These are phyloP conservation scores for Dunckerocampus dactyliophorus DNA, from an alignment of 2,113 vertebrate genomes.

Conservation along the genomic window DNA sequence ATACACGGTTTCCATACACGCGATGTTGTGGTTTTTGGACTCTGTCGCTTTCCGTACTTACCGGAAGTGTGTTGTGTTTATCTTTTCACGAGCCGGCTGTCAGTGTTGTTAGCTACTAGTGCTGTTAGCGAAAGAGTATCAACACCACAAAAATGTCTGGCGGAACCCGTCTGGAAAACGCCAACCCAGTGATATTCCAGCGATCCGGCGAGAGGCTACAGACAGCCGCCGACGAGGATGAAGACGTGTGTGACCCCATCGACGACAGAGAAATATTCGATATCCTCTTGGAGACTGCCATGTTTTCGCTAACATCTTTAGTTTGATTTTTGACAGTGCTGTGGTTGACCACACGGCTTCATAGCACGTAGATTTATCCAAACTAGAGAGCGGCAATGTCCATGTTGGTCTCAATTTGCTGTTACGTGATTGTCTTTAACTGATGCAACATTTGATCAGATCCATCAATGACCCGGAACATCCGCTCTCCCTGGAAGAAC, in stretches of 20 bases:
- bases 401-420: not conserved
- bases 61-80: not conserved
- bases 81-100: no score
- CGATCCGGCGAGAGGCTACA: conserved; percentile 49
- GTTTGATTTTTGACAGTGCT: no score
- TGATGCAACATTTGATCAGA: conserved; percentile 83
- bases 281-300: conserved; percentile 44
- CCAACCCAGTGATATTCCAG: conserved; percentile 59
- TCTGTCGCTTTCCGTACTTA: not conserved
- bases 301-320: no score
- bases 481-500: conserved; percentile 89
- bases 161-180: conserved; percentile 50
- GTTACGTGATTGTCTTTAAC: conserved; percentile 69
- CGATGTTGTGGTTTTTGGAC: not conserved
- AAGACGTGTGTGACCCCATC: conserved; percentile 60
- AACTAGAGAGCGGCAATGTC: no score
- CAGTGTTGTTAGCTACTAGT: not conserved
- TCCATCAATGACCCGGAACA: conserved; percentile 95
- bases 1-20: no score
- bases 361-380: no score
- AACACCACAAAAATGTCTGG: conserved; percentile 33
- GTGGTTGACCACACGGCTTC: not conserved
- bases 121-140: not conserved
- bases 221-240: conserved; percentile 47
- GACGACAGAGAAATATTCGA: conserved; percentile 69